Percentiles rank a stretch among this genome's conserved stretches.
Evolutionary conservation across 2,888 invertebrate species (phyloP).

Genomic region (Drosophila quasianomalipes): DNA sequence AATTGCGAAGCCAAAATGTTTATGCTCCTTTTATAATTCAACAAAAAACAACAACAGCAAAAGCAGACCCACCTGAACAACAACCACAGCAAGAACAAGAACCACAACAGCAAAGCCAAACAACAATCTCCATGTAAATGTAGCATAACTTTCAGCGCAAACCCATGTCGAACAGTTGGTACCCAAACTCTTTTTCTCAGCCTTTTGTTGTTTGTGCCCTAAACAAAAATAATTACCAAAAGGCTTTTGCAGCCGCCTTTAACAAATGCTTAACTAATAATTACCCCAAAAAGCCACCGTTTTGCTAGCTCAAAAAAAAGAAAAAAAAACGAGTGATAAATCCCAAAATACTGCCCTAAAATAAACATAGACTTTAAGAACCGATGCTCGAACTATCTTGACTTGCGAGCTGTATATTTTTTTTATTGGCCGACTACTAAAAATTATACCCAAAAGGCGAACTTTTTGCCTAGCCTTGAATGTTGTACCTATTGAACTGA

Average conservation of each 20-base stretch:
- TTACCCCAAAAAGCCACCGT: conserved; percentile 11
- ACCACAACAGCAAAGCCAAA: conserved; percentile 41
- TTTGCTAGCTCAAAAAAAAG: conserved; percentile 15
- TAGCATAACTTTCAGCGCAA: conserved; percentile 60
- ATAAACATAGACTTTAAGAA: conserved; percentile 34
- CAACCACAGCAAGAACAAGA: conserved; percentile 41
- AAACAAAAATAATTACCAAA: conserved; percentile 10
- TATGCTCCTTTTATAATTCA: conserved; percentile 66
- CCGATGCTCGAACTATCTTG: conserved; percentile 44
- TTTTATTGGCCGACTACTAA: conserved; percentile 40
- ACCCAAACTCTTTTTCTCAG: conserved; percentile 43
- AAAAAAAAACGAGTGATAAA: conserved; percentile 17
- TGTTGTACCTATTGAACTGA: conserved; percentile 54
- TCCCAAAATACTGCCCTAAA: conserved; percentile 17
- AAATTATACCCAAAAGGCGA: conserved; percentile 17
- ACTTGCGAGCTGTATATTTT: conserved; percentile 37
- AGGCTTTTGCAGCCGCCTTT: conserved; percentile 9
- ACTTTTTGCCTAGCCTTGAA: conserved; percentile 53
- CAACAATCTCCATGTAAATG: conserved; percentile 33
- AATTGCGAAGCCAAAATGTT: conserved; percentile 45
- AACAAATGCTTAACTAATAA: conserved; percentile 31
- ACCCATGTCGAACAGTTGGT: conserved; percentile 66
- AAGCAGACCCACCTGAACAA: conserved; percentile 42
- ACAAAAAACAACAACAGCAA: conserved; percentile 44
- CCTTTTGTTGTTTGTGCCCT: conserved; percentile 60